Conservation (phyloP, 2,113 vertebrate genomes). For the Geococcyx californianus region DNA sequence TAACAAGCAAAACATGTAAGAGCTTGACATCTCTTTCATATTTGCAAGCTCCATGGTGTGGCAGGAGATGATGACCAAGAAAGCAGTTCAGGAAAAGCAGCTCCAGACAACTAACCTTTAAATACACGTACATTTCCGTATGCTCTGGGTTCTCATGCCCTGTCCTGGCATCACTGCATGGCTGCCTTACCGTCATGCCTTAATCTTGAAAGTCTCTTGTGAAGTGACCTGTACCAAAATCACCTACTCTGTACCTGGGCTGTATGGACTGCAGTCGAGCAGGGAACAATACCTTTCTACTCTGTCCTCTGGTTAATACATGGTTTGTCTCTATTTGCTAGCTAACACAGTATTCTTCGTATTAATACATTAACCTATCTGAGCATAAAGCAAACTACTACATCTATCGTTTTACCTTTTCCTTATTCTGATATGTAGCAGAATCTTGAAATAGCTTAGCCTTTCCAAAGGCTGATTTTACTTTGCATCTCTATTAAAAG, state of each 20-base stretch:
- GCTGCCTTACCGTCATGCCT: background rate
- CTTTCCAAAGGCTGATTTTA: background rate
- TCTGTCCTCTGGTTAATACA: background rate
- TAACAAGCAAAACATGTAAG: background rate
- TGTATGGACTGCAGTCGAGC: background rate
- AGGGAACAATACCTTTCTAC: background rate
- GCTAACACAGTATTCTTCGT: background rate
- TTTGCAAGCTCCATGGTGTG: background rate
- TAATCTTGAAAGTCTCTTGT: background rate
- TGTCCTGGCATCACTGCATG: background rate
- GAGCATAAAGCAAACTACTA: background rate
- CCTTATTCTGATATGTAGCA: background rate
- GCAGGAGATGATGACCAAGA: background rate
- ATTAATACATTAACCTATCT: background rate
- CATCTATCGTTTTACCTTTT: background rate
- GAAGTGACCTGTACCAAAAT: background rate
- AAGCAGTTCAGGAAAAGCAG: background rate
- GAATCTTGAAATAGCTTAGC: background rate
- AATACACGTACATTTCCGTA: rapidly evolving
- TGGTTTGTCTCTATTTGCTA: background rate
- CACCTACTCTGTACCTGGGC: background rate
- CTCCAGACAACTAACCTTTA: background rate
- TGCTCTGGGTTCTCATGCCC: rapidly evolving
- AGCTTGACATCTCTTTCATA: background rate
- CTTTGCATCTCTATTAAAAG: background rate